Conservation (phyloP, 2,888 invertebrate genomes). For the Tholera decimalis region DNA sequence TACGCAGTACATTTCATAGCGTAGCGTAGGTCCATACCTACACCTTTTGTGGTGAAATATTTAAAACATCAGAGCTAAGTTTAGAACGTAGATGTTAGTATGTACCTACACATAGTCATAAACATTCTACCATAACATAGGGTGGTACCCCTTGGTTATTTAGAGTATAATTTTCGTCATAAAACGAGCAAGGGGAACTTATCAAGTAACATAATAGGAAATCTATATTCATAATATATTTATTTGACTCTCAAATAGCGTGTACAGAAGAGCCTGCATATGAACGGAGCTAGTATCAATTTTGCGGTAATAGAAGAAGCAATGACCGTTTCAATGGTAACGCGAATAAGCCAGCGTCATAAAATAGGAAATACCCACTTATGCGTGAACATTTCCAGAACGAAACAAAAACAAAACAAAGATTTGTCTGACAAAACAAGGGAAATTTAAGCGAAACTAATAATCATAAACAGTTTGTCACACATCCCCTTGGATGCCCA, state of each 20-base stretch:
- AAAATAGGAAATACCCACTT: neutral
- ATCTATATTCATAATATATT: slow-evolving; percentile 10
- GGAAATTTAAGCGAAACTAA: slow-evolving; percentile 43
- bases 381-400: neutral
- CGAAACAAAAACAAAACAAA: slow-evolving; percentile 29
- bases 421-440: slow-evolving; percentile 35
- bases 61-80: no score
- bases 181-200: slow-evolving; percentile 5
- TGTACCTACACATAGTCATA: no score
- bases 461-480: slow-evolving; percentile 65
- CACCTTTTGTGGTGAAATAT: no score
- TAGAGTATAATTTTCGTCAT: slow-evolving; percentile 17
- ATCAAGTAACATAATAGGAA: slow-evolving; percentile 20
- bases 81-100: slow-evolving; percentile 29
- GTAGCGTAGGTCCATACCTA: neutral
- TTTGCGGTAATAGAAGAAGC: neutral
- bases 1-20: no score
- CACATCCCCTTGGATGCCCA: slow-evolving; percentile 40
- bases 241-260: slow-evolving; percentile 1
- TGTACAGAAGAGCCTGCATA: neutral
- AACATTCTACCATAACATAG: slow-evolving; percentile 45
- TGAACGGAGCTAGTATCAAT: neutral
- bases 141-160: slow-evolving; percentile 41
- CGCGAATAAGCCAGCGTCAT: neutral
- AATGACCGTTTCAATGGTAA: neutral